Evolutionary conservation across 2,797 vertebrate genomes (phyloP).

Genomic region (Megalops cyprinoides): DNA sequence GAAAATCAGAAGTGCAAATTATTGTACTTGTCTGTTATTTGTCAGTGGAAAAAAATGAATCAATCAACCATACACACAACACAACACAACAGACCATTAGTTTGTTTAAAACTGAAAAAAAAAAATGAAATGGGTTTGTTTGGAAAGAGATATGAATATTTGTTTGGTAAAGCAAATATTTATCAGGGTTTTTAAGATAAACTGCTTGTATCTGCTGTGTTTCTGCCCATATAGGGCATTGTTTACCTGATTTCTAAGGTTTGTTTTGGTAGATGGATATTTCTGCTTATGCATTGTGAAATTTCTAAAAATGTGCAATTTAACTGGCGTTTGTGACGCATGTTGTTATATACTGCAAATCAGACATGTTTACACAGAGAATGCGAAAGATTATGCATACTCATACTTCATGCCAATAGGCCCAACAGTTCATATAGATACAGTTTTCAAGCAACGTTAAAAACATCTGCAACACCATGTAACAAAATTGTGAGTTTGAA

Average conservation of each 20-base stretch:
- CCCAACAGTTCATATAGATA: not conserved
- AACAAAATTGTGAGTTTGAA: not conserved
- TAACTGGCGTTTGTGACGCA: not conserved
- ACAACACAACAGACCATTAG: not conserved
- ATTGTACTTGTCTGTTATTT: constrained; percentile 32
- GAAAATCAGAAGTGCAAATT: constrained; percentile 27
- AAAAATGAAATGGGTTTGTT: not conserved
- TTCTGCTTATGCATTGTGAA: not conserved
- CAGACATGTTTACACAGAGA: not conserved
- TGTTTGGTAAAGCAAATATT: not conserved
- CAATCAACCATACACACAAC: not conserved
- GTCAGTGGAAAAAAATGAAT: constrained; percentile 23
- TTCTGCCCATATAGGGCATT: not conserved
- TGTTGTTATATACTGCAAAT: not conserved
- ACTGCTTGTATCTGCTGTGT: not conserved
- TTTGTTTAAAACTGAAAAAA: not conserved
- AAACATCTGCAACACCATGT: not conserved
- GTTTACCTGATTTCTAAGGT: not conserved
- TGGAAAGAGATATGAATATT: not conserved
- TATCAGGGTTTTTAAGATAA: not conserved
- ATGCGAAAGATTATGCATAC: not conserved
- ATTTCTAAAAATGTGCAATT: not conserved
- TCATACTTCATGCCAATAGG: not conserved
- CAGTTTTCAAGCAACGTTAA: not conserved
- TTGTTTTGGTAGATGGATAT: not conserved